Percentiles rank a stretch among this genome's conserved stretches.
These are phyloP conservation scores for Clarias batrachus DNA, from an alignment of 2,113 vertebrate genomes.

Conservation along the genomic window DNA sequence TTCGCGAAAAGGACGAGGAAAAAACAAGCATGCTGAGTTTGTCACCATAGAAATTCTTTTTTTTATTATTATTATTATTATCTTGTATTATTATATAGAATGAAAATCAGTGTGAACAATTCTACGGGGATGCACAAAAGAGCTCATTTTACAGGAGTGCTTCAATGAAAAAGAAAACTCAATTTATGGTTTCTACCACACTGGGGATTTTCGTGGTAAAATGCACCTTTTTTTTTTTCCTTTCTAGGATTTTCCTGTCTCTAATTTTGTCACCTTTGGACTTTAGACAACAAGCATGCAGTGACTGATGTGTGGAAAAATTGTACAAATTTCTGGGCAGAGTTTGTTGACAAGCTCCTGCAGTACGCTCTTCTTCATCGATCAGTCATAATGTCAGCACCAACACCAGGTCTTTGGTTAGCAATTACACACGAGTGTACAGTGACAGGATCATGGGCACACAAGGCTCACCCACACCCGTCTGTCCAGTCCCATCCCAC, in stretches of 20 bases:
- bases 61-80: neutral
- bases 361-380: neutral
- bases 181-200: neutral
- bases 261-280: neutral
- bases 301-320: neutral
- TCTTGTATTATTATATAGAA: neutral
- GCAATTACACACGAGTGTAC: too few relatives aligned
- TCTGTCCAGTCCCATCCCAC: too few relatives aligned
- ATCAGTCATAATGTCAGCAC: too few relatives aligned
- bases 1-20: neutral
- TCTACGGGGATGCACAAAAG: neutral
- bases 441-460: too few relatives aligned
- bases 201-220: neutral
- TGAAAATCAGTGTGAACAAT: neutral
- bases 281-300: neutral
- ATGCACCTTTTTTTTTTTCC: neutral
- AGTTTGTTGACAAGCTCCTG: neutral
- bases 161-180: neutral
- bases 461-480: too few relatives aligned
- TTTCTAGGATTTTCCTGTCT: neutral
- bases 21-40: neutral
- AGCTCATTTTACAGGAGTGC: neutral
- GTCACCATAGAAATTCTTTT: neutral
- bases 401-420: too few relatives aligned
- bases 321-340: neutral